Percentiles rank a stretch among this genome's conserved stretches.
phyloP scores from a whole-genome alignment of 2,888 invertebrate species.

The Morpho achilles region DNA sequence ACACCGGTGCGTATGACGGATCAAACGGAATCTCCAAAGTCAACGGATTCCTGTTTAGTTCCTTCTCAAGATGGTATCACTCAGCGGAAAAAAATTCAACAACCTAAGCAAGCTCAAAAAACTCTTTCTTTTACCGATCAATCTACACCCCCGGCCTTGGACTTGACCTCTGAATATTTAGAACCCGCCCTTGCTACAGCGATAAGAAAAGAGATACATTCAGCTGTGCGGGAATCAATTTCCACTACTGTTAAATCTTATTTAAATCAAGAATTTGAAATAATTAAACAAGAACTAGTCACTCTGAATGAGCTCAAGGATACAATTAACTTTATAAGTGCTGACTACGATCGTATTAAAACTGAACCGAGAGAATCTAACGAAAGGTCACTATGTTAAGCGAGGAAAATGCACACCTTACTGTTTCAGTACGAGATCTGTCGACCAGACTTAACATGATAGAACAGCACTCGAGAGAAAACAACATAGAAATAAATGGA shows the following conservation, averaged over 20 bases:
- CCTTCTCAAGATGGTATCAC: constrained; percentile 2
- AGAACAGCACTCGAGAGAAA: no score
- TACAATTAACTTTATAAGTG: constrained; percentile 10
- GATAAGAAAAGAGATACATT: constrained; percentile 12
- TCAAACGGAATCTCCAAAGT: background rate
- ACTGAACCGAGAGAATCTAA: constrained; percentile 3
- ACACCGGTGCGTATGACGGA: constrained; percentile 3
- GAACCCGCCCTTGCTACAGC: no score
- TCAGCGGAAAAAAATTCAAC: constrained; percentile 6
- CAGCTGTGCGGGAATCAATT: constrained; percentile 5
- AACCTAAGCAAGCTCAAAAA: background rate
- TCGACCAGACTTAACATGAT: no score
- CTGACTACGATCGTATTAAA: constrained; percentile 12
- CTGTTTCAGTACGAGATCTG: no score
- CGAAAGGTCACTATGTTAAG: constrained; percentile 5
- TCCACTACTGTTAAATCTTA: constrained; percentile 7
- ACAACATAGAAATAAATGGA: no score
- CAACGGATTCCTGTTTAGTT: background rate
- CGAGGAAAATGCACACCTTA: constrained; percentile 3
- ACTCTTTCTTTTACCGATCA: no score
- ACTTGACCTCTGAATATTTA: no score
- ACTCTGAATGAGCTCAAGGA: constrained; percentile 6
- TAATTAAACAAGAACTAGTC: constrained; percentile 11
- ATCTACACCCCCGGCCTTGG: no score
- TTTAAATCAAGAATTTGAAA: constrained; percentile 4